These are phyloP conservation scores for Tricholauxania praeusta DNA, from an alignment of 2,888 invertebrate genomes.

Conservation along the genomic window DNA sequence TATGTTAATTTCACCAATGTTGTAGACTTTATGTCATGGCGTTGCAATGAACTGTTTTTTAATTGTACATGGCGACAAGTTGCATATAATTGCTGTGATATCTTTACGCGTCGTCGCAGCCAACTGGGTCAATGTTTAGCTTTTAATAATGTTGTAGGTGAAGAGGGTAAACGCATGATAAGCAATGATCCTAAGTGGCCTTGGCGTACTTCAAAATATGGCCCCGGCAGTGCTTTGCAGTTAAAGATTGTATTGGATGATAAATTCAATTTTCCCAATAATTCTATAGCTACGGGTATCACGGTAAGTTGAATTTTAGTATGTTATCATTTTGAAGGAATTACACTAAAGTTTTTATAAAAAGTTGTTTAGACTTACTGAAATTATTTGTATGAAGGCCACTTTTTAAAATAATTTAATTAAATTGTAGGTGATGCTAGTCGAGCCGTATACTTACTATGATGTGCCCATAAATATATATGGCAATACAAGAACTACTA, in stretches of 20 bases:
- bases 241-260: slow-evolving; percentile 50
- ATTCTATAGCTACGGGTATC: slow-evolving; percentile 45
- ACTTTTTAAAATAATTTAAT: no score
- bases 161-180: slow-evolving; percentile 45
- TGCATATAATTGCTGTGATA: slow-evolving; percentile 66
- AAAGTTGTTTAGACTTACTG: background rate
- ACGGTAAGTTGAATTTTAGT: slow-evolving; percentile 35
- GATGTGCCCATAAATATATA: slow-evolving; percentile 48
- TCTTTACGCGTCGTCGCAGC: slow-evolving; percentile 67
- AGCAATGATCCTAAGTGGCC: slow-evolving; percentile 47
- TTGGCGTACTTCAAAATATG: slow-evolving; percentile 47
- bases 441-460: slow-evolving; percentile 57
- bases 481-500: slow-evolving; percentile 49
- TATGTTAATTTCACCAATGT: slow-evolving; percentile 61
- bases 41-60: slow-evolving; percentile 65
- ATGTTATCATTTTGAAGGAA: background rate
- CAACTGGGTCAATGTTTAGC: slow-evolving; percentile 68
- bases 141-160: slow-evolving; percentile 65
- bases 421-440: slow-evolving; percentile 47
- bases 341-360: background rate
- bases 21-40: slow-evolving; percentile 59
- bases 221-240: slow-evolving; percentile 50
- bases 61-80: slow-evolving; percentile 67
- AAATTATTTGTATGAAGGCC: background rate
- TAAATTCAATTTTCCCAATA: slow-evolving; percentile 51